Base-by-base conservation (phyloP, 2,113 vertebrate species). In the Xiphorhynchus elegans region DNA sequence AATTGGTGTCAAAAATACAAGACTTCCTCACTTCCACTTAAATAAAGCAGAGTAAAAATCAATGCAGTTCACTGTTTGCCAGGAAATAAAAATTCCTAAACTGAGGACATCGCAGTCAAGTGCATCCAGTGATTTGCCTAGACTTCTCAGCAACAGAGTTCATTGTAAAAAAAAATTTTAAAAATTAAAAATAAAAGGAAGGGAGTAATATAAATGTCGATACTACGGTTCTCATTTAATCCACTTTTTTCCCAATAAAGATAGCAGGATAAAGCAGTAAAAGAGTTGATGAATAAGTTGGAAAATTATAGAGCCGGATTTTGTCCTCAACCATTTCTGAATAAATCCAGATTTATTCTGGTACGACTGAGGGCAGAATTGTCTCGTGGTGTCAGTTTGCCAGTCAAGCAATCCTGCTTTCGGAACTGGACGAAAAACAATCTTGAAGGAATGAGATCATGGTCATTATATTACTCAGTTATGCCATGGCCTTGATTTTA, bases 371-470 rank as follows among this genome's bases (percentile, higher is more conserved):
- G 80, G 79, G 76, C 85, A 84, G 50, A 81, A 89, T 70, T 3
- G 0, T 67, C 83, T 78, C 66, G 2, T 94, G 95, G 97, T 95
- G 97, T 97, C 97, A 96, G 94, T 96, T 96, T 96, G 96, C 92
- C 88, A 92, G 88, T 95, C 95, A 92, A 96, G 96, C 92, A 96
- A 88, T 70, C 76, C 94, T 47, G 42, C 95, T 92, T 95, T 96
- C 91, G 87, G 78, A 97, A 96, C 84, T 85, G 96, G 96, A 96
- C 46, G 83, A 95, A 94, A 91, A 97, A 97, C 82, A 96, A 93
- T 95, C 90, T 83, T 93, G 82, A 95, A 97, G 88, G 83, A 96
- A 97, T 95, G 96, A 96, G 97, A 97, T 97, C 97, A 97, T 56
- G 82, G 96, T 94, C 96, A 87, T 87, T 91, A 72, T 93, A 89